phyloP scores from a whole-genome alignment of 2,888 invertebrate species.

The Athrips mouffetella region DNA sequence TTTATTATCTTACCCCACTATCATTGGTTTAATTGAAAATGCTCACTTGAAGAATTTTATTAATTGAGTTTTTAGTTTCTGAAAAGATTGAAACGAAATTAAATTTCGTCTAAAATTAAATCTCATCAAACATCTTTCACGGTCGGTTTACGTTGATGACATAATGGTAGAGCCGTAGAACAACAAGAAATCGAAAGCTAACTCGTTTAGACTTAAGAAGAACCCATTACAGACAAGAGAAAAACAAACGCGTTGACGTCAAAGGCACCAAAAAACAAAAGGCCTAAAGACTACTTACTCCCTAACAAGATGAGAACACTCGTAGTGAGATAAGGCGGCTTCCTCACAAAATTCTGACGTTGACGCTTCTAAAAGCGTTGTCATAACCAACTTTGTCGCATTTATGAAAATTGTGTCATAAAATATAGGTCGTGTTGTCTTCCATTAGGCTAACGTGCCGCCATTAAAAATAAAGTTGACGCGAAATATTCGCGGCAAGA shows the following conservation, averaged over 20 bases:
- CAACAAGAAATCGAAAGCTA: no score
- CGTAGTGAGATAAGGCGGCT: conserved; percentile 10
- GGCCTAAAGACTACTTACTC: conserved; percentile 16
- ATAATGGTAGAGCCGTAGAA: no score
- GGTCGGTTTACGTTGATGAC: no score
- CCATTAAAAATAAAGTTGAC: conserved; percentile 73
- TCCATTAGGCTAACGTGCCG: conserved; percentile 65
- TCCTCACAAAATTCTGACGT: conserved; percentile 44
- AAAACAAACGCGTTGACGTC: neutral
- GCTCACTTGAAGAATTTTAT: neutral
- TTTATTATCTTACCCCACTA: neutral
- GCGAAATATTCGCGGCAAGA: conserved; percentile 56
- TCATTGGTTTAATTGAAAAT: neutral
- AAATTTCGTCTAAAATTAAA: neutral
- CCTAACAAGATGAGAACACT: conserved; percentile 28
- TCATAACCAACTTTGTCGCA: conserved; percentile 61
- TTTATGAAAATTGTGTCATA: conserved; percentile 68
- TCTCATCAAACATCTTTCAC: no score
- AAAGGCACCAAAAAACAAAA: neutral
- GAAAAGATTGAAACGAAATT: neutral
- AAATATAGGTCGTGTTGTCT: conserved; percentile 67
- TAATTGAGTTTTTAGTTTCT: neutral
- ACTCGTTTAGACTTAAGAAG: neutral
- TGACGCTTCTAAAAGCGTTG: conserved; percentile 58
- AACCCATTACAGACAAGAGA: neutral